These are phyloP conservation scores for Calonectris borealis DNA, from an alignment of 2,113 vertebrate species.

Conservation along the genomic window DNA sequence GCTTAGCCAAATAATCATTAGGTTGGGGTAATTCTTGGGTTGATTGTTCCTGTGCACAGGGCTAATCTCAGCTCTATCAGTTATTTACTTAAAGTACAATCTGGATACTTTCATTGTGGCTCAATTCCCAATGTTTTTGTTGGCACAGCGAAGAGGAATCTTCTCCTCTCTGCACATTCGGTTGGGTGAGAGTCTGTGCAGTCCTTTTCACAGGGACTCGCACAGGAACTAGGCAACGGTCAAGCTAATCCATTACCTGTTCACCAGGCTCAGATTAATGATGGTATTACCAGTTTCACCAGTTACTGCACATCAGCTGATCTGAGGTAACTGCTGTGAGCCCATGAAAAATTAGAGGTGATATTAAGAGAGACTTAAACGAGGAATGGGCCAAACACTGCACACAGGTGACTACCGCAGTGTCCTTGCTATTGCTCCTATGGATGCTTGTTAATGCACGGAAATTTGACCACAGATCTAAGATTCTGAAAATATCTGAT, in stretches of 20 bases:
- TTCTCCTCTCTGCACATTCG: rapidly evolving
- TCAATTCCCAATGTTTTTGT: neutral
- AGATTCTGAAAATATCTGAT: neutral
- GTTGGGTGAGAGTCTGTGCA: neutral
- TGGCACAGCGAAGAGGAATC: neutral
- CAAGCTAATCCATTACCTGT: neutral
- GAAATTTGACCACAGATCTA: neutral
- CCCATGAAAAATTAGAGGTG: neutral
- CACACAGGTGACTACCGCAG: neutral
- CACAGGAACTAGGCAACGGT: neutral
- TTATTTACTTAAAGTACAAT: neutral
- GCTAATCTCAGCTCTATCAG: neutral
- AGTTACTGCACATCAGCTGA: neutral
- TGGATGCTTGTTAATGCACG: neutral
- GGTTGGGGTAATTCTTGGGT: neutral
- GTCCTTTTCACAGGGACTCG: neutral
- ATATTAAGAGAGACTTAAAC: neutral
- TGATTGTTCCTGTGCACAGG: neutral
- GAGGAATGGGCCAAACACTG: neutral
- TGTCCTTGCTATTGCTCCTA: neutral
- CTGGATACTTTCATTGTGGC: neutral
- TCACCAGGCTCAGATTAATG: neutral
- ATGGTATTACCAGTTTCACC: neutral
- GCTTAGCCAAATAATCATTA: neutral
- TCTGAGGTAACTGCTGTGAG: neutral